Percentiles rank a stretch among this genome's conserved stretches.
phyloP scores from a whole-genome alignment of 2,797 vertebrate genomes.

The Gephyroberyx darwinii region DNA sequence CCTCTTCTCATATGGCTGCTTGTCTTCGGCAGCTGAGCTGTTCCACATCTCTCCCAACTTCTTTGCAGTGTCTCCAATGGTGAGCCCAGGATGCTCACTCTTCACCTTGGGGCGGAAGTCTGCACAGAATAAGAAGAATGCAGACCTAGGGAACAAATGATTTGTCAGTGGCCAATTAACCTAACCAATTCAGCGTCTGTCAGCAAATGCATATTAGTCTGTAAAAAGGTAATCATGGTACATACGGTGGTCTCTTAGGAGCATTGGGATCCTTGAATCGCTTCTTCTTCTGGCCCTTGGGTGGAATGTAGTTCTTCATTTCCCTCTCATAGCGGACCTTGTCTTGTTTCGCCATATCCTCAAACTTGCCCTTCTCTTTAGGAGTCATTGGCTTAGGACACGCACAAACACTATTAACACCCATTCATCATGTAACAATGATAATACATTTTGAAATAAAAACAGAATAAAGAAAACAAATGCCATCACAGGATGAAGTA shows the following conservation, averaged over 20 bases:
- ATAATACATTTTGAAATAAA: neutral
- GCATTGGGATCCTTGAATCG: slow-evolving; percentile 97
- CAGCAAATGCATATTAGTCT: neutral
- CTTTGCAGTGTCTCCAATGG: slow-evolving; percentile 95
- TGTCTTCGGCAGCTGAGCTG: slow-evolving; percentile 89
- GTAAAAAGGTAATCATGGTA: slow-evolving; percentile 34
- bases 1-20: slow-evolving; percentile 95
- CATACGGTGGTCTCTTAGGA: slow-evolving; percentile 98
- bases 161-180: neutral
- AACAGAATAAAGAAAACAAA: neutral
- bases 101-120: slow-evolving; percentile 97
- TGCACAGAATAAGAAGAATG: slow-evolving; percentile 97
- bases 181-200: neutral
- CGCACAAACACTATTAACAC: slow-evolving; percentile 12
- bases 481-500: neutral
- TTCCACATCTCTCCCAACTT: slow-evolving; percentile 99
- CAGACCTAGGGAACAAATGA: slow-evolving; percentile 83
- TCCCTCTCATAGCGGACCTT: slow-evolving; percentile 96
- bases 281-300: slow-evolving; percentile 95
- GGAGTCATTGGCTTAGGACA: slow-evolving; percentile 89
- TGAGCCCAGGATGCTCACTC: slow-evolving; percentile 88
- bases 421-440: neutral
- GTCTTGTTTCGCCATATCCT: slow-evolving; percentile 95
- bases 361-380: slow-evolving; percentile 97
- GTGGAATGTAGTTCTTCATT: slow-evolving; percentile 96